Conservation (phyloP, 2,888 invertebrate genomes). For the Netelia fuscicornis region DNA sequence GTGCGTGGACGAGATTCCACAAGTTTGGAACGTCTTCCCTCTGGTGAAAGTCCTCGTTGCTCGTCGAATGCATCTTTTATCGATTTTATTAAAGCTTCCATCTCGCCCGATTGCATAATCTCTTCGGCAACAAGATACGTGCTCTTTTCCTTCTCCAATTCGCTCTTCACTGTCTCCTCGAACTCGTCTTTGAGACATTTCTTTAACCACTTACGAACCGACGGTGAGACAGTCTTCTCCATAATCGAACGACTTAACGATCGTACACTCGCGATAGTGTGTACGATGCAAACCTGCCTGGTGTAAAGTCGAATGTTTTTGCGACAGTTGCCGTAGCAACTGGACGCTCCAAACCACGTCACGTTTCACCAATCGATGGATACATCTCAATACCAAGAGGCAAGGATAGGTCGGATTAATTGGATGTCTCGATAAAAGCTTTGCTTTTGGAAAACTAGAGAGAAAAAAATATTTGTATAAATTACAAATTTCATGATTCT, state of each 20-base stretch:
- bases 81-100: constrained; percentile 72
- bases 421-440: neutral
- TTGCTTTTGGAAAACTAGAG: neutral
- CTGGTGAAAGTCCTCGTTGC: constrained; percentile 63
- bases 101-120: constrained; percentile 55
- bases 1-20: constrained; percentile 73
- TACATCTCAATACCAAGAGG: too few relatives aligned
- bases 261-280: neutral
- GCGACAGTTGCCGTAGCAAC: constrained; percentile 35
- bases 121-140: constrained; percentile 51
- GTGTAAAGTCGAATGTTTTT: constrained; percentile 1
- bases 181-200: constrained; percentile 80
- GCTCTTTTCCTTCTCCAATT: constrained; percentile 51
- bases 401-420: neutral
- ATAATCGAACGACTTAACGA: constrained; percentile 62
- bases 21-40: constrained; percentile 37
- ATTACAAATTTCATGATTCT: constrained; percentile 51
- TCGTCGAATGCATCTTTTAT: constrained; percentile 73
- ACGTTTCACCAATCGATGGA: too few relatives aligned
- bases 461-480: constrained; percentile 44
- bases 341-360: neutral
- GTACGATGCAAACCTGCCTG: neutral
- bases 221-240: constrained; percentile 75
- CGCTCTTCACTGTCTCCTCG: constrained; percentile 43
- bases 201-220: constrained; percentile 78